A percentile compares a stretch with the other conserved stretches of the same genome.
These are phyloP conservation scores for Aptenodytes forsteri DNA, from an alignment of 2,113 vertebrate species.

Conservation along the genomic window DNA sequence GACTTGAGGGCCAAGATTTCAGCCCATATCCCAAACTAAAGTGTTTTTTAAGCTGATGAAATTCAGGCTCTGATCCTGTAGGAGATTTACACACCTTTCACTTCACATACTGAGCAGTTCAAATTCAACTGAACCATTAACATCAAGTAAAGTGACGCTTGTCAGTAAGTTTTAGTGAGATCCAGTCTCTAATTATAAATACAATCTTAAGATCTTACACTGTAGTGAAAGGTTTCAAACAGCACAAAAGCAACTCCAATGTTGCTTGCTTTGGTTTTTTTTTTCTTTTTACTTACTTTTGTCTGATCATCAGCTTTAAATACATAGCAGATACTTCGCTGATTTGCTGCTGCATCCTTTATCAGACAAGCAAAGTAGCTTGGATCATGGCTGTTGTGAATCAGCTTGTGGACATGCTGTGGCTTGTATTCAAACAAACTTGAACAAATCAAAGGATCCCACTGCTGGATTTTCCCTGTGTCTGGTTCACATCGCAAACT, in stretches of 20 bases:
- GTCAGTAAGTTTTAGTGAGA: neutral
- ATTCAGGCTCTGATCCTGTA: neutral
- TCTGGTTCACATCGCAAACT: slow-evolving; percentile 81
- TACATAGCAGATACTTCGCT: slow-evolving; percentile 85
- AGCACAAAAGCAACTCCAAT: neutral
- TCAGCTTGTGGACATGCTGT: slow-evolving; percentile 86
- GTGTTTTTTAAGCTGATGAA: neutral
- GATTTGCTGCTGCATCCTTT: slow-evolving; percentile 62
- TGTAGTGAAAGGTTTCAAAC: neutral
- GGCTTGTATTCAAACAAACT: slow-evolving; percentile 88
- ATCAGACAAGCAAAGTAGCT: slow-evolving; percentile 91
- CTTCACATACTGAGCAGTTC: neutral
- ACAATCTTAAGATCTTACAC: neutral
- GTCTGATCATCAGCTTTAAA: slow-evolving; percentile 89
- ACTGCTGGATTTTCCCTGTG: slow-evolving; percentile 70
- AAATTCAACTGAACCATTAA: neutral
- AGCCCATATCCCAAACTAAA: neutral
- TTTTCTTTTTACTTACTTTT: slow-evolving; percentile 81
- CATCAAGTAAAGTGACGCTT: neutral
- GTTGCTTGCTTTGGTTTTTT: neutral
- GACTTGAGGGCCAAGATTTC: neutral
- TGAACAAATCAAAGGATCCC: slow-evolving; percentile 86
- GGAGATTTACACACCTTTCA: neutral
- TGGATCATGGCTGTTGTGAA: slow-evolving; percentile 92
- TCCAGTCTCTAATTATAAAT: neutral